Percentiles rank a stretch among this genome's conserved stretches.
Evolutionary conservation across 2,888 invertebrate genomes (phyloP).

Genomic region (Drosophila multiciliata): DNA sequence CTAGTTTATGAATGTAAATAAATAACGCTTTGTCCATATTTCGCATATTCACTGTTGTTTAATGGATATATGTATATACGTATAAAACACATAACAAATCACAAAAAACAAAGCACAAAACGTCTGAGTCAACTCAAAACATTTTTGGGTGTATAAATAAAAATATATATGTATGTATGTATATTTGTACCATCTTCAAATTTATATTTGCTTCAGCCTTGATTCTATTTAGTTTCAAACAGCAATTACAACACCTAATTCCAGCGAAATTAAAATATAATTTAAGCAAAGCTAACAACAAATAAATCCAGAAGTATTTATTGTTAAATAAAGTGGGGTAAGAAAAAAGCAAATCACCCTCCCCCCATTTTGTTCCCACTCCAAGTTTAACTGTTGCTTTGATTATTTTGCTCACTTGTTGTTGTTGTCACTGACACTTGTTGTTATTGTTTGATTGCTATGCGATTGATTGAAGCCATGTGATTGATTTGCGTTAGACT

Average conservation of each 20-base stretch:
- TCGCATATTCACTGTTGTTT: constrained; percentile 15
- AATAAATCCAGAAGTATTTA: neutral
- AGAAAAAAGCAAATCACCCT: constrained; percentile 3
- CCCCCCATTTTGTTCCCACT: constrained; percentile 5
- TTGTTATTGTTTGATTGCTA: constrained; percentile 36
- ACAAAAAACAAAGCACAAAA: constrained; percentile 21
- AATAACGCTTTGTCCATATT: neutral
- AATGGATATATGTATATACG: neutral
- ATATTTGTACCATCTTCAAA: neutral
- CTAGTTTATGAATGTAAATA: neutral
- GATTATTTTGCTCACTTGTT: constrained; percentile 16
- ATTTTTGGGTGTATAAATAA: neutral
- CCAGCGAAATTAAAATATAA: constrained; percentile 12
- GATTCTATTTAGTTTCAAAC: neutral
- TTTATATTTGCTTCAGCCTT: neutral
- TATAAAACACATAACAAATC: constrained; percentile 34
- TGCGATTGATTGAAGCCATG: constrained; percentile 39
- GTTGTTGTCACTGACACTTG: constrained; percentile 26
- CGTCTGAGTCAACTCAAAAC: constrained; percentile 20
- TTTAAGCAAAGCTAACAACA: constrained; percentile 1
- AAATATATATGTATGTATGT: neutral
- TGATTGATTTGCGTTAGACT: constrained; percentile 26
- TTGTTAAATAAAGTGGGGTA: constrained; percentile 15
- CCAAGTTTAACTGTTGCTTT: constrained; percentile 59
- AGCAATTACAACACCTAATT: constrained; percentile 25